Conservation (phyloP, 2,797 vertebrate genomes). For the Oreochromis grahami region DNA sequence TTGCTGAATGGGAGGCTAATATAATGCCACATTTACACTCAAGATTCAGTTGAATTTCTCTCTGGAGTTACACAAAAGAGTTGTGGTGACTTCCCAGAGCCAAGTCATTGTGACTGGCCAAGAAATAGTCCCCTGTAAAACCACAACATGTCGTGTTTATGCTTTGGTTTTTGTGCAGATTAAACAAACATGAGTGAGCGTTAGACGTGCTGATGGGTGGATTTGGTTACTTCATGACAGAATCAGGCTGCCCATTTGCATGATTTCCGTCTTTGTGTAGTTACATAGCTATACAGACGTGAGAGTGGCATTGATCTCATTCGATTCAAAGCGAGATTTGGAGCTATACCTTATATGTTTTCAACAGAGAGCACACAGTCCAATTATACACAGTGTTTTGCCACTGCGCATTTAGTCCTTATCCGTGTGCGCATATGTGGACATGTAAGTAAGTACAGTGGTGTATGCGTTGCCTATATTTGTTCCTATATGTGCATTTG, state of each 20-base stretch:
- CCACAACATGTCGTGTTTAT: constrained; percentile 9
- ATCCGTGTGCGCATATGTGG: not conserved
- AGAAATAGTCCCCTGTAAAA: constrained; percentile 12
- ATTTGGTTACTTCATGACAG: not conserved
- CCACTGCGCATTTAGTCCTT: not conserved
- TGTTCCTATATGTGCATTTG: not conserved
- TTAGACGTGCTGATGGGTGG: not conserved
- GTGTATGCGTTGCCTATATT: not conserved
- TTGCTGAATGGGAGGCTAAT: not conserved
- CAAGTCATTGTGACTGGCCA: not conserved
- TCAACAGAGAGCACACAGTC: not conserved
- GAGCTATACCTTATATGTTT: not conserved
- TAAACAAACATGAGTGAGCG: constrained; percentile 12
- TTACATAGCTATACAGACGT: not conserved
- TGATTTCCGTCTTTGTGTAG: not conserved
- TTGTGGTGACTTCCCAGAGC: not conserved
- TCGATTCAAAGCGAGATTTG: not conserved
- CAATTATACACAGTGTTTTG: not conserved
- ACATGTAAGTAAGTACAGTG: not conserved
- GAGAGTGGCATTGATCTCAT: not conserved
- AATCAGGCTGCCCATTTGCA: not conserved
- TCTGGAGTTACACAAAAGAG: not conserved
- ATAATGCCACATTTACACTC: not conserved
- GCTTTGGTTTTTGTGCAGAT: not conserved
- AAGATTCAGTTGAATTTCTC: not conserved